These are phyloP conservation scores for Archips xylosteana DNA, from an alignment of 2,888 invertebrate species.

Conservation along the genomic window DNA sequence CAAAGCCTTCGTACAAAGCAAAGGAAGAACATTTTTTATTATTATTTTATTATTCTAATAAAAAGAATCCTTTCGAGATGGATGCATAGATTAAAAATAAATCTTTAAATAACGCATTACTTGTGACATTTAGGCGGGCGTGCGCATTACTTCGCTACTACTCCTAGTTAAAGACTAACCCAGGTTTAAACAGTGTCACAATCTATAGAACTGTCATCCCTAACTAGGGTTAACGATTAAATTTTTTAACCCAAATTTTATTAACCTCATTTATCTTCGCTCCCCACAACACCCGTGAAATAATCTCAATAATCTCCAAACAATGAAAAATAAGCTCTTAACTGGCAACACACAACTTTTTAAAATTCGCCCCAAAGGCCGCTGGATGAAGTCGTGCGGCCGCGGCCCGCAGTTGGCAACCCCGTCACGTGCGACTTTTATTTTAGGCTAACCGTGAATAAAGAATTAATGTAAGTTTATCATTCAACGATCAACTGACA, in stretches of 20 bases:
- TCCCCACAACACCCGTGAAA: no score
- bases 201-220: no score
- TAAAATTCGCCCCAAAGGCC: constrained; percentile 8
- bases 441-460: constrained; percentile 15
- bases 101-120: not conserved
- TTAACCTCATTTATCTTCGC: no score
- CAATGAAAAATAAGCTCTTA: no score
- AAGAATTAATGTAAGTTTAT: constrained; percentile 15
- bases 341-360: not conserved
- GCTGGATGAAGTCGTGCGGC: constrained; percentile 3
- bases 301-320: no score
- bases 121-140: not conserved
- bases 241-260: no score
- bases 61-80: constrained; percentile 14
- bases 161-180: no score
- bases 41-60: constrained; percentile 13
- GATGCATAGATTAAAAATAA: not conserved
- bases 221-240: no score
- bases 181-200: no score
- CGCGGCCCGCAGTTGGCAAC: not conserved
- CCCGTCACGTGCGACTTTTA: constrained; percentile 6
- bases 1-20: constrained; percentile 13
- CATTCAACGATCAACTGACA: constrained; percentile 12
- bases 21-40: constrained; percentile 5
- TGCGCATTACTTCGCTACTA: no score